Evolutionary conservation across 2,113 vertebrate genomes (phyloP).

Genomic region (Pangasianodon gigas): DNA sequence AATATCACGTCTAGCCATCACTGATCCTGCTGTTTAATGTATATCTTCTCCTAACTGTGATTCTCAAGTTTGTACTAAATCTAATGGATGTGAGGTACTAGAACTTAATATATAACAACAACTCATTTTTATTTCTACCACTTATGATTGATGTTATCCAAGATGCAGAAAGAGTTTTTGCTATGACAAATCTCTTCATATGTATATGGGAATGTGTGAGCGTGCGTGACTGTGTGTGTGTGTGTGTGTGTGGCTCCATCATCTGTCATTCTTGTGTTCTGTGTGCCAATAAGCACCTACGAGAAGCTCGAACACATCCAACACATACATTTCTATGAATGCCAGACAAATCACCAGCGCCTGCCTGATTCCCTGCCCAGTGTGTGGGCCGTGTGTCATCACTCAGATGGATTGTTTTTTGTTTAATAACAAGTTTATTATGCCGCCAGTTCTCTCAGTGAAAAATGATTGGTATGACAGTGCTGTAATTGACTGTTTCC

Average conservation of each 20-base stretch:
- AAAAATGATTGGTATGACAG: constrained; percentile 73
- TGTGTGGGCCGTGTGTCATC: constrained; percentile 60
- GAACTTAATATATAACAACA: background rate
- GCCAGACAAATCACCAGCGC: constrained; percentile 35
- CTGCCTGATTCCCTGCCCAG: constrained; percentile 55
- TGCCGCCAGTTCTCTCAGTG: constrained; percentile 67
- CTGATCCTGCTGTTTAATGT: constrained; percentile 63
- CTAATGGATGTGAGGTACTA: background rate
- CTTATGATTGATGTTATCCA: background rate
- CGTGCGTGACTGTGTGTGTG: constrained; percentile 6
- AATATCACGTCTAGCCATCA: background rate
- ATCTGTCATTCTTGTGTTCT: constrained; percentile 23
- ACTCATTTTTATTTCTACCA: constrained; percentile 2
- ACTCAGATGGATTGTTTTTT: constrained; percentile 70
- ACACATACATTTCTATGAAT: background rate
- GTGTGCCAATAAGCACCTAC: constrained; percentile 19
- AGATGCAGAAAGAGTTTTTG: constrained; percentile 6
- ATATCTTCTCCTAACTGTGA: constrained; percentile 57
- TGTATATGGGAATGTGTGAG: background rate
- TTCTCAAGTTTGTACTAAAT: constrained; percentile 13
- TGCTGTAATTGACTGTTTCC: constrained; percentile 74
- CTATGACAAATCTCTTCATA: background rate
- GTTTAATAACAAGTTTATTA: constrained; percentile 74
- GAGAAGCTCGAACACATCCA: background rate
- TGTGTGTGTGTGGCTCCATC: constrained; percentile 15